A percentile compares a stretch with the other conserved stretches of the same genome.
These are phyloP conservation scores for Passer montanus DNA, from an alignment of 2,113 vertebrate species.

Conservation along the genomic window DNA sequence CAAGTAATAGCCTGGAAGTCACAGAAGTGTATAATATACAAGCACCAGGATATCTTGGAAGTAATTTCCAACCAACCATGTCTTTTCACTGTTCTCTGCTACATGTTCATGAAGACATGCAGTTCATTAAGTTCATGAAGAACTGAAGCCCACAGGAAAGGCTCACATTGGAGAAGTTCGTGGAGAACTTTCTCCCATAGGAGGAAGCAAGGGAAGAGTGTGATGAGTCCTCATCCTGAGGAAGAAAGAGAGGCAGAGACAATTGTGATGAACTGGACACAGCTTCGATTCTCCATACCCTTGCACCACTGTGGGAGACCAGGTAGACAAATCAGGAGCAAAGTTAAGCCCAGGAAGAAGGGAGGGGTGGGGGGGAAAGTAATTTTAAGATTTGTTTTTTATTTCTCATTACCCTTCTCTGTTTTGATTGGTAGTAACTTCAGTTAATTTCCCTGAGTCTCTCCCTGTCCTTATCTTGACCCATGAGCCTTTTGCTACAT, in stretches of 20 bases:
- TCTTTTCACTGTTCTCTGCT: background rate
- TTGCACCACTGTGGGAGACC: background rate
- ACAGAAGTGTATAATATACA: background rate
- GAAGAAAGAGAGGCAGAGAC: background rate
- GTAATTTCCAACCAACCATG: background rate
- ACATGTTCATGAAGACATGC: background rate
- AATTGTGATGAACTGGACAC: background rate
- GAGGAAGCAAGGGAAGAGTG: background rate
- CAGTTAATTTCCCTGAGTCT: background rate
- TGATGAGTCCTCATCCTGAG: background rate
- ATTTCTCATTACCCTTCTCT: background rate
- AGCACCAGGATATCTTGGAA: background rate
- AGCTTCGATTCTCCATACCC: background rate
- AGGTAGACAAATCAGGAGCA: background rate
- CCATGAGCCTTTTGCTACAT: background rate
- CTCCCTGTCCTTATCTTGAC: background rate
- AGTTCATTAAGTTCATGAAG: background rate
- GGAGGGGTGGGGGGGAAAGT: background rate
- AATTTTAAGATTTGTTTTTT: background rate
- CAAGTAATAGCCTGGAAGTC: background rate
- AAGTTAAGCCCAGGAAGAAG: background rate
- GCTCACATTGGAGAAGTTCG: background rate
- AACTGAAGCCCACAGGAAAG: background rate
- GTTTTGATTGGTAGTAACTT: background rate
- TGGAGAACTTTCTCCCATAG: background rate